Evolutionary conservation across 2,113 vertebrate genomes (phyloP).

Genomic region (Pluvianellus socialis): DNA sequence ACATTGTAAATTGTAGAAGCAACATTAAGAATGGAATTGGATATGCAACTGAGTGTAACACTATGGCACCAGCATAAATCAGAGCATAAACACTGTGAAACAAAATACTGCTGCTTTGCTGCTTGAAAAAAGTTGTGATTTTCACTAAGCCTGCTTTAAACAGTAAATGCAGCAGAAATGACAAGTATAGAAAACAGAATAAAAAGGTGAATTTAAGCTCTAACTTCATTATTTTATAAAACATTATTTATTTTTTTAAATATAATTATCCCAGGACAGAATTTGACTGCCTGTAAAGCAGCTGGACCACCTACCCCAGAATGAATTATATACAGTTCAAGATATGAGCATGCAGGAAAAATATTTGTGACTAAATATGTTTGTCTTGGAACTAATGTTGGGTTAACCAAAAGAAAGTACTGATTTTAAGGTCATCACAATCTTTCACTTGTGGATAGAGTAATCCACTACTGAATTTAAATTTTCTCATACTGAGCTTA

Average conservation of each 20-base stretch:
- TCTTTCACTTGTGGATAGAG: not conserved
- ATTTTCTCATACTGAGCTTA: not conserved
- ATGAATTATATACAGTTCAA: not conserved
- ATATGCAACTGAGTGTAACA: not conserved
- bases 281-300: not conserved
- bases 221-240: not conserved
- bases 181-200: not conserved
- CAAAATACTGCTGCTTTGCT: not conserved
- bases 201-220: not conserved
- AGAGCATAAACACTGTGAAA: slow-evolving; percentile 9
- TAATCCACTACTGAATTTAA: not conserved
- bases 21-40: not conserved
- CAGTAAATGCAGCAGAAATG: not conserved
- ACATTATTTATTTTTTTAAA: not conserved
- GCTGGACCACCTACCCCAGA: not conserved
- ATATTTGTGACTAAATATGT: not conserved
- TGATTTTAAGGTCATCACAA: not conserved
- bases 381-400: not conserved
- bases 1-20: not conserved
- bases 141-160: not conserved
- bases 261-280: not conserved
- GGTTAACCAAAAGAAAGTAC: not conserved
- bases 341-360: not conserved
- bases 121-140: not conserved
- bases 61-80: slow-evolving; percentile 17